A percentile compares a stretch with the other conserved stretches of the same genome.
Evolutionary conservation across 2,797 vertebrate species (phyloP).

Genomic region (Eutrigla gurnardus): DNA sequence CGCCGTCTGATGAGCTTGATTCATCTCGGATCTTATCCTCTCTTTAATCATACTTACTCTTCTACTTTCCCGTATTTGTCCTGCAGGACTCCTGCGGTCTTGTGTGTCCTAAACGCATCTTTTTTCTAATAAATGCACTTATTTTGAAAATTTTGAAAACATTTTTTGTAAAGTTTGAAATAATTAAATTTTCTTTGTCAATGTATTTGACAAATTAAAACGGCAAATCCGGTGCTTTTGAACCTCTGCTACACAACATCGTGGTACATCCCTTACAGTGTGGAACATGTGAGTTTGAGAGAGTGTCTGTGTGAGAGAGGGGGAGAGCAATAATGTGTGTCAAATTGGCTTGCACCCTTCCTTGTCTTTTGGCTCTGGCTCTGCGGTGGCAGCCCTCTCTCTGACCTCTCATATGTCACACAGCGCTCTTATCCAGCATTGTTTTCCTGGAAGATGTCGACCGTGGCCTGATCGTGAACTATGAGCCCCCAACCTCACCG

Average conservation of each 20-base stretch:
- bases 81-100: neutral
- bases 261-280: conserved; percentile 4
- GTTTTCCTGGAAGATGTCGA: conserved; percentile 69
- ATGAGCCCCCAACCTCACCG: conserved; percentile 46
- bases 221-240: neutral
- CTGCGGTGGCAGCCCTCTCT: conserved; percentile 69
- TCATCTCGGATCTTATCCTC: conserved; percentile 41
- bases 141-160: neutral
- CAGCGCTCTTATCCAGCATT: conserved; percentile 61
- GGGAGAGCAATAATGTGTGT: conserved; percentile 48
- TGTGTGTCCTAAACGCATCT: neutral
- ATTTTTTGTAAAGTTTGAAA: neutral
- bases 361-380: conserved; percentile 53
- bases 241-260: neutral
- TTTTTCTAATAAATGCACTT: neutral
- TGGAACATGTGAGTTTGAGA: conserved; percentile 5
- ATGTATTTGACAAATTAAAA: neutral
- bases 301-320: conserved; percentile 20
- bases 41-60: conserved; percentile 41
- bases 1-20: conserved; percentile 83
- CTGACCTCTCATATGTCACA: conserved; percentile 75
- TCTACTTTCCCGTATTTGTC: conserved; percentile 5
- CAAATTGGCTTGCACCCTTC: conserved; percentile 58
- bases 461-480: conserved; percentile 71
- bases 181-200: neutral